Evolutionary conservation across 2,888 invertebrate genomes (phyloP).

Genomic region (Rhorus exstirpatorius): DNA sequence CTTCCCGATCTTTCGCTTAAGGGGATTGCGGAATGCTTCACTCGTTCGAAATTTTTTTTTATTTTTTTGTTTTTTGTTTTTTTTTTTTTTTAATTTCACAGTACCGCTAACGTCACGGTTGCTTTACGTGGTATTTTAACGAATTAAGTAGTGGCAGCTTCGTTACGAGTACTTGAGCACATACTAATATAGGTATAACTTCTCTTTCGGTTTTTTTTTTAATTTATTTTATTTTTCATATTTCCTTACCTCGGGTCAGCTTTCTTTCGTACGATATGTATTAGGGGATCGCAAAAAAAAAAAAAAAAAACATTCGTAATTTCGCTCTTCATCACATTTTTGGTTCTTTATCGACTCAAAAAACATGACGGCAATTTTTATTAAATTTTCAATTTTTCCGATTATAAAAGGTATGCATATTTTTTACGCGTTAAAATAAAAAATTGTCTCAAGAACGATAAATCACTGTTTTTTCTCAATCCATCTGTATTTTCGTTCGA

Average conservation of each 20-base stretch:
- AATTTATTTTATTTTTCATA: conserved; percentile 48
- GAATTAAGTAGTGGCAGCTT: conserved; percentile 82
- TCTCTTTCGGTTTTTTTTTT: conserved; percentile 46
- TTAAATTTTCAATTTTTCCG: too few relatives aligned
- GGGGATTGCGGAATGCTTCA: conserved; percentile 6
- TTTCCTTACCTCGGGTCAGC: conserved; percentile 2
- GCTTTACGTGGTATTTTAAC: conserved; percentile 69
- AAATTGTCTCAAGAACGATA: too few relatives aligned
- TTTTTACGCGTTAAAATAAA: too few relatives aligned
- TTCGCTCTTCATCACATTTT: too few relatives aligned
- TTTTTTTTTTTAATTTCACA: conserved; percentile 71
- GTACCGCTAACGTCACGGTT: conserved; percentile 74
- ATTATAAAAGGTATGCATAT: too few relatives aligned
- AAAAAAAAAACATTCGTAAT: too few relatives aligned
- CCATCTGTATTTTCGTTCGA: too few relatives aligned
- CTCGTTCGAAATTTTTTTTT: conserved; percentile 14
- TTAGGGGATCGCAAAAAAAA: too few relatives aligned
- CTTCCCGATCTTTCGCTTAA: conserved; percentile 29
- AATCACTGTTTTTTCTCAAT: too few relatives aligned
- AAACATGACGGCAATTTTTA: too few relatives aligned
- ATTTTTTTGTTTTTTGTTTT: conserved; percentile 37
- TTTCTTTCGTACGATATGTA: conserved; percentile 49
- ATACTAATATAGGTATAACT: conserved; percentile 74
- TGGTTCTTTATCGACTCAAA: too few relatives aligned
- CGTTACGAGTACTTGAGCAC: conserved; percentile 82